Evolutionary conservation across 2,113 vertebrate genomes (phyloP).

Genomic region (Prunella fulvescens): DNA sequence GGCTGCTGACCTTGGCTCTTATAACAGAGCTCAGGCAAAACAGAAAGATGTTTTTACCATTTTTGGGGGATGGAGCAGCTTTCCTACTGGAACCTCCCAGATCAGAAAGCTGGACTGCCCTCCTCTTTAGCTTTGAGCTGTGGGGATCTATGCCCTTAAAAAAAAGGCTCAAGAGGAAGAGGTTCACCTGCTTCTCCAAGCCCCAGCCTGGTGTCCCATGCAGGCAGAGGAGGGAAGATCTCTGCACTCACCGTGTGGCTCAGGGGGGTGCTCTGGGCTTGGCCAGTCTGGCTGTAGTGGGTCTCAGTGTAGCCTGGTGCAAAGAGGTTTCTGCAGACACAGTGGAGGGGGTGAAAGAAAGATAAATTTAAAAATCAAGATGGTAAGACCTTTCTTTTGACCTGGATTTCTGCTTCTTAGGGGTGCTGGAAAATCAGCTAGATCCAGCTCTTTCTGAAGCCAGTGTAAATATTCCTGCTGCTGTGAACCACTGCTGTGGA

Average conservation of each 20-base stretch:
- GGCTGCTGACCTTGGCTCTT: background rate
- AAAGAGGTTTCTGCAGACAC: constrained; percentile 82
- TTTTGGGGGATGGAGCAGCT: background rate
- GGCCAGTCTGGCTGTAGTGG: constrained; percentile 79
- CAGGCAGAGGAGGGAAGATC: fast-evolving
- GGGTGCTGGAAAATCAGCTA: background rate
- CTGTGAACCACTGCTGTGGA: background rate
- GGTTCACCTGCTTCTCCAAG: background rate
- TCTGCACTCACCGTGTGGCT: constrained; percentile 71
- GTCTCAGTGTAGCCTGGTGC: constrained; percentile 87
- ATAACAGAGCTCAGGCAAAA: background rate
- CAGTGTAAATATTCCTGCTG: background rate
- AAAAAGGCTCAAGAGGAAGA: background rate
- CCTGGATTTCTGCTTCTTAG: background rate
- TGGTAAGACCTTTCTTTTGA: background rate
- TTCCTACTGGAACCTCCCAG: background rate
- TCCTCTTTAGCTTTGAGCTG: background rate
- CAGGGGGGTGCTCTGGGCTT: constrained; percentile 68
- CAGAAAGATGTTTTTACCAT: background rate
- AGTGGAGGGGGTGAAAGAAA: background rate
- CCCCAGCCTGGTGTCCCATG: background rate
- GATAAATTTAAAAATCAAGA: background rate
- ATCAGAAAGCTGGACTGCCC: background rate
- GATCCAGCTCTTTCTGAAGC: background rate
- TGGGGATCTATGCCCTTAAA: background rate